Evolutionary conservation across 2,888 invertebrate species (phyloP), one percentile per base, ranked within the genome.

Genomic region (Xestia xanthographa): DNA sequence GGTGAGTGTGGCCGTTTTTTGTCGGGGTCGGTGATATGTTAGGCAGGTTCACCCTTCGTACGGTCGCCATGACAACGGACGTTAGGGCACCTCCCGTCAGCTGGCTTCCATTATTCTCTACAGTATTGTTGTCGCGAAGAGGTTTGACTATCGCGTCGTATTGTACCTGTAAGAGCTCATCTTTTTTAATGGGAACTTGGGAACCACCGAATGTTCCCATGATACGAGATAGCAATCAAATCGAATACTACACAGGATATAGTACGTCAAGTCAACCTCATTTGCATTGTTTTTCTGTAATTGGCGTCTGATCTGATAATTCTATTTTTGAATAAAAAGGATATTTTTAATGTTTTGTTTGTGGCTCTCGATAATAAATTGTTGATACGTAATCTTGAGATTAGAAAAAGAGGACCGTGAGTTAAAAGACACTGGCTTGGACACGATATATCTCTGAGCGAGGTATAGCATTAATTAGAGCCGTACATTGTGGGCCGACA

Each of bases 61-160:
- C 88, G 91, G 95, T 96, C 88, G 91, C 94, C 94, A 96, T 96
- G 95, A 92, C 95, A 92, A 96, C 96, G 94, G 87, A 87, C 92
- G 92, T 93, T 92, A 93, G 93, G 94, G 94, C 95, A 95, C 96
- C 96, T 95, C 96, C 96, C 95, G 96, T 96, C 96, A 96, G 96
- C 95, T 96, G 96, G 94, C 94, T 92, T 92, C 95, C 95, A 96
- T 96, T 95, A 96, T 95, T 93, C 92, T 92, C 90, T 88, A 88
- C 89, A 88, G 92, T 90, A 94, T 95, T 94, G 94, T 95, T 93
- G 92, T 92, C 89, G 91, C 89, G 91, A 93, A 92, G 91, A 94
- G 92, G 91, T 91, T 92, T 91, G 92, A 91, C 90, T 91, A 89
- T 90, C 89, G 88, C 48, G 14, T 91, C 87, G 91, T 79, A 83